Percentiles rank a stretch among this genome's conserved stretches.
Conservation (phyloP, 53 echinoderm and acorn worm genomes). For the Crossaster papposus region DNA sequence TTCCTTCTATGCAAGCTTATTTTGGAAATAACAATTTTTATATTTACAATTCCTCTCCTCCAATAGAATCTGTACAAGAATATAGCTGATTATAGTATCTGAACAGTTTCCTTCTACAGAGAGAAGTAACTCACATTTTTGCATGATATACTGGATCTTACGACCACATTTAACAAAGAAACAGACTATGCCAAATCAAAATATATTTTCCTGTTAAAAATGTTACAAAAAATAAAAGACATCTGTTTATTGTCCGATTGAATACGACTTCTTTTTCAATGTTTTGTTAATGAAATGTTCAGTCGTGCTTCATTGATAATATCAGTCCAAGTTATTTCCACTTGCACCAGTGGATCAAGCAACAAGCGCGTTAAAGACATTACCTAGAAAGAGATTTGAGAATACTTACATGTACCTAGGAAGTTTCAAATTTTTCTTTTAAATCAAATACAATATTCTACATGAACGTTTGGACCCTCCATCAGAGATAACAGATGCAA, state of each 20-base stretch:
- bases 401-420: too few relatives aligned
- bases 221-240: conserved; percentile 61
- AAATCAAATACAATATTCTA: too few relatives aligned
- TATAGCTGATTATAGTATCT: conserved; percentile 27
- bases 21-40: conserved; percentile 44
- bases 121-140: conserved; percentile 37
- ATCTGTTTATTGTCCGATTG: conserved; percentile 18
- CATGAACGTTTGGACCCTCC: too few relatives aligned
- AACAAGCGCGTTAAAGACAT: neutral
- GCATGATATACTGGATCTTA: conserved; percentile 54
- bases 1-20: conserved; percentile 24
- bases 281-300: conserved; percentile 1
- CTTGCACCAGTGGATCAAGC: neutral
- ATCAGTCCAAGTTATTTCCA: neutral
- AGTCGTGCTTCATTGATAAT: neutral
- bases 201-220: conserved; percentile 56
- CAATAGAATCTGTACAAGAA: conserved; percentile 54
- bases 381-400: neutral
- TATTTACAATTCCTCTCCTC: conserved; percentile 15
- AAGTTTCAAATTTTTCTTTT: too few relatives aligned
- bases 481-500: too few relatives aligned
- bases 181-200: conserved; percentile 52
- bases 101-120: conserved; percentile 29
- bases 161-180: conserved; percentile 26
- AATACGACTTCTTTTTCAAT: conserved; percentile 38